phyloP scores from a whole-genome alignment of 2,113 vertebrate species.

The Myocastor coypus region DNA sequence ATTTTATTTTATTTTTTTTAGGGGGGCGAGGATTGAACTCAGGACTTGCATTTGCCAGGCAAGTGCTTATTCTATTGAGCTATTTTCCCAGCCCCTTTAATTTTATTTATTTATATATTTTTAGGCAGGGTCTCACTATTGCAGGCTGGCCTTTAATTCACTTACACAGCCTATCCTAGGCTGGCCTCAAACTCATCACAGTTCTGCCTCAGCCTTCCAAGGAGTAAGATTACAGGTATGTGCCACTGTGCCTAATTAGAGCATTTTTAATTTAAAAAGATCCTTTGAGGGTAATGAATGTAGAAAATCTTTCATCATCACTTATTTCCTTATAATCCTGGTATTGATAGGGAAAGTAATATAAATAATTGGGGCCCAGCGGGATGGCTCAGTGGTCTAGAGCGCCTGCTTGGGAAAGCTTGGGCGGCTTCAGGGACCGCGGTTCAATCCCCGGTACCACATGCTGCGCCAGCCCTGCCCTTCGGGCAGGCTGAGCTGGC shows the following conservation, averaged over 20 bases:
- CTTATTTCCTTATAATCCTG: conserved; percentile 21
- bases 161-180: not conserved
- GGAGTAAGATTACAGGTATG: not conserved
- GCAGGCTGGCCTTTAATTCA: not conserved
- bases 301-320: not conserved
- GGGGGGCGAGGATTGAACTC: no score
- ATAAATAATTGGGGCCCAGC: not conserved
- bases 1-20: no score
- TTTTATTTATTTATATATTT: not conserved
- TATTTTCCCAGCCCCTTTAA: no score
- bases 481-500: no score
- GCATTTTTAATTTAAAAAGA: conserved; percentile 26
- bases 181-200: not conserved
- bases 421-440: no score
- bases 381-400: no score
- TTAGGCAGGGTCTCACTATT: not conserved
- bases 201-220: not conserved
- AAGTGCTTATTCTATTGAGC: no score
- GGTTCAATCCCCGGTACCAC: no score
- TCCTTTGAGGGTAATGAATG: not conserved
- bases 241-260: not conserved
- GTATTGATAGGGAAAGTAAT: not conserved
- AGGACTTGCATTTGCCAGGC: no score
- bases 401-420: no score
- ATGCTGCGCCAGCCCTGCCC: no score